Evolutionary conservation across 2,797 vertebrate genomes (phyloP).

Genomic region (Cichlasoma orientale): DNA sequence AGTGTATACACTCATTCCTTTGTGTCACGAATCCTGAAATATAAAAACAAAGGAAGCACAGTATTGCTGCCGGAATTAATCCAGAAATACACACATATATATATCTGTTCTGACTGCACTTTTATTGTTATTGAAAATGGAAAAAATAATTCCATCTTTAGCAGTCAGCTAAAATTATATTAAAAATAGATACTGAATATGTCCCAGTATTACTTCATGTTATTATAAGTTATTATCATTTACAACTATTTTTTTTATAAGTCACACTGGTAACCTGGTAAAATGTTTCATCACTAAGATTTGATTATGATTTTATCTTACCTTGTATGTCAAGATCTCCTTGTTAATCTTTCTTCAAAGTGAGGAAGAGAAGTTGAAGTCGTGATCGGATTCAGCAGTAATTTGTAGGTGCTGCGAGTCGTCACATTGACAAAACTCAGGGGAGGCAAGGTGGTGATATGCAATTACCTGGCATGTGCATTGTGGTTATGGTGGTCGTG

Average conservation of each 20-base stretch:
- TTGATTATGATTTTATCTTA: conserved; percentile 35
- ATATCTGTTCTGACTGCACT: not conserved
- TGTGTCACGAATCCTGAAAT: conserved; percentile 19
- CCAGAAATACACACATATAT: not conserved
- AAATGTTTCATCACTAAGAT: conserved; percentile 9
- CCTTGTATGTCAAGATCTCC: conserved; percentile 15
- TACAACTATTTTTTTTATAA: not conserved
- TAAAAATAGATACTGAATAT: not conserved
- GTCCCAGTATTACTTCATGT: not conserved
- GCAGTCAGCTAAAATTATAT: not conserved
- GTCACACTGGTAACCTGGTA: not conserved
- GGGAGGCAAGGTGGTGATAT: not conserved
- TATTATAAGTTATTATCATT: not conserved
- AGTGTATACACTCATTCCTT: not conserved
- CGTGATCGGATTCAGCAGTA: not conserved
- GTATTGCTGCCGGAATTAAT: not conserved
- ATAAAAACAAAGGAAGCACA: not conserved
- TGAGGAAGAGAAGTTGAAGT: not conserved
- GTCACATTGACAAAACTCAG: not conserved
- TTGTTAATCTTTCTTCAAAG: conserved; percentile 10
- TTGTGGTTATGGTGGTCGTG: conserved; percentile 92
- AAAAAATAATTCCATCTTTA: not conserved
- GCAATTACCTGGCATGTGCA: conserved; percentile 88
- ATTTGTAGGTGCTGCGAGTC: not conserved
- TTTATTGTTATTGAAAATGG: not conserved